Conservation (phyloP, 2,888 invertebrate genomes). For the Sminthurinus aureus region DNA sequence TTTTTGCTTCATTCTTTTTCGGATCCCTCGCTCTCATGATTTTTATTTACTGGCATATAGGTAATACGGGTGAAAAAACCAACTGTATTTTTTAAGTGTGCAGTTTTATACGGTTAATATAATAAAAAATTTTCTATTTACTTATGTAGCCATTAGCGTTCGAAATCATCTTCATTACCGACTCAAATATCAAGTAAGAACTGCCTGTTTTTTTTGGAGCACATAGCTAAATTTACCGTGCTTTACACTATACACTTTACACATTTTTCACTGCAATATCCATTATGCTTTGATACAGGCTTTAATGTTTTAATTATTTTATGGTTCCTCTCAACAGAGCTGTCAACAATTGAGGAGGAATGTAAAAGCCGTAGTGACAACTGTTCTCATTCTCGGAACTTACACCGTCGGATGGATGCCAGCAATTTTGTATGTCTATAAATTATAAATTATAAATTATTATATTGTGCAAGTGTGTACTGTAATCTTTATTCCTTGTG, state of each 20-base stretch:
- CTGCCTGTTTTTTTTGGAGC: not conserved
- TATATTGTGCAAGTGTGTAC: too few relatives aligned
- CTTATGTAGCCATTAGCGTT: constrained; percentile 63
- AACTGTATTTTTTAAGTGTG: too few relatives aligned
- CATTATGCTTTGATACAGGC: too few relatives aligned
- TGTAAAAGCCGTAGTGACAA: constrained; percentile 70
- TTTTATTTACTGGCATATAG: constrained; percentile 70
- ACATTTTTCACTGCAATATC: too few relatives aligned
- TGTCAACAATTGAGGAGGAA: constrained; percentile 61
- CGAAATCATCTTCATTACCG: constrained; percentile 67
- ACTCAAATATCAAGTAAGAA: constrained; percentile 62
- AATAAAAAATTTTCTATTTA: too few relatives aligned
- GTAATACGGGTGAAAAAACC: constrained; percentile 58
- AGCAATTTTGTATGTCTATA: constrained; percentile 64
- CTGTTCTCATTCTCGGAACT: constrained; percentile 70
- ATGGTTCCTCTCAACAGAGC: constrained; percentile 45
- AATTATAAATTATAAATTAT: not conserved
- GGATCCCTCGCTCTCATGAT: constrained; percentile 69
- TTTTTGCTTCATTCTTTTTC: constrained; percentile 68
- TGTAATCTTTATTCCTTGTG: too few relatives aligned
- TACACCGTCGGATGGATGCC: constrained; percentile 72
- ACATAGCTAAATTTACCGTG: not conserved
- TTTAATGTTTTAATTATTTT: not conserved
- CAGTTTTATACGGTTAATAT: too few relatives aligned
- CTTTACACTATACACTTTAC: too few relatives aligned